Evolutionary conservation across 2,888 invertebrate species (phyloP), one percentile per base, ranked within the genome.

Genomic region (Ormyrus labotus): DNA sequence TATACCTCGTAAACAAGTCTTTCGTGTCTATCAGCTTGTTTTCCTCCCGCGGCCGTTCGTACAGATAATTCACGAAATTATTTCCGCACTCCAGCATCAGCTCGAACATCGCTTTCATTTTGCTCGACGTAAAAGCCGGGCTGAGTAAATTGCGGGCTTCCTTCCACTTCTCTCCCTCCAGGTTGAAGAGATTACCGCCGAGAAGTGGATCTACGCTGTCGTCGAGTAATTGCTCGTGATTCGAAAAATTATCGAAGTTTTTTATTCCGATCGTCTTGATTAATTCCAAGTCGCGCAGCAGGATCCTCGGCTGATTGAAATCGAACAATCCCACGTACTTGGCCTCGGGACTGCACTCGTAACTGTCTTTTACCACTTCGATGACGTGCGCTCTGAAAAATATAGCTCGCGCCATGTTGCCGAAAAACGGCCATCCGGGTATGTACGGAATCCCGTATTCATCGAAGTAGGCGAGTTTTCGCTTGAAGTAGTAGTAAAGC

Each of bases 61-160:
- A 48, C 6, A 90, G 80, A 64, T 85, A 85, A 2, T 85, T 74
- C 4, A 85, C 84, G 63, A 90, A 88, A 34, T 85, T 86, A 57
- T 68, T 81, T 0, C 87, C 89, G 61, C 88, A 89, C 9, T 87
- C 87, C 0, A 84, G 83, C 81, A 93, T 92, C 69, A 92, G 88
- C 0, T 91, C 91, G 85, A 92, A 90, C 92, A 93, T 92, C 3
- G 87, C 84, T 61, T 92, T 92, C 92, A 93, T 92, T 86, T 93
- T 93, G 34, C 34, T 34, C 34, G 34, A 34, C 2, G 34, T 34
- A 3, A 34, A 34, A 2, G 34, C 34, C 0, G 93, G 93, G 45
- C 92, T 92, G 34, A 93, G 84, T 0, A 92, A 90, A 0, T 88
- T 87, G n/a, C 93, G 87, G 91, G 93, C 91, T 5, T 92, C 90